Percentiles rank a stretch among this genome's conserved stretches.
Conservation (phyloP, 2,113 vertebrate species). For the Hippocampus comes region DNA sequence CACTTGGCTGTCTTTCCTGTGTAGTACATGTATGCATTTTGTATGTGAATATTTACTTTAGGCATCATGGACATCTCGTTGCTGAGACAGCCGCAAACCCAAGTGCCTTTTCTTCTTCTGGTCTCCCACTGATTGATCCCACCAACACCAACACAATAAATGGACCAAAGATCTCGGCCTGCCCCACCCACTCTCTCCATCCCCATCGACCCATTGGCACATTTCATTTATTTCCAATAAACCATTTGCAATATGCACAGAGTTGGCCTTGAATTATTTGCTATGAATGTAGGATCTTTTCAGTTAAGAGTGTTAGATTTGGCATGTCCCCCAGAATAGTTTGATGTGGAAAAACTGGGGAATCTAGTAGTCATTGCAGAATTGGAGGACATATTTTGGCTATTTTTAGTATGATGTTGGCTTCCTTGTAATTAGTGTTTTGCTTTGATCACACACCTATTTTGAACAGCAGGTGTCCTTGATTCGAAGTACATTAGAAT, state of each 20-base stretch:
- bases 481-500: background rate
- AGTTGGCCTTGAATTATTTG: background rate
- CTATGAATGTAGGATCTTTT: background rate
- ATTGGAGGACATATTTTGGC: no score
- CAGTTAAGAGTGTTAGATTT: no score
- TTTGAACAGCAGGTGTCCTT: no score
- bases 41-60: conserved; percentile 68
- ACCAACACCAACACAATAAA: conserved; percentile 35
- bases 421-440: no score
- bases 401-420: no score
- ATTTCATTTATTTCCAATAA: conserved; percentile 77
- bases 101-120: conserved; percentile 75
- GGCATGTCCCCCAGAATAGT: no score
- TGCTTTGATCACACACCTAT: no score
- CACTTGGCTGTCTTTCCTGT: conserved; percentile 42
- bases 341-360: no score
- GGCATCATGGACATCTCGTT: conserved; percentile 46
- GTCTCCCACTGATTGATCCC: conserved; percentile 48
- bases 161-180: conserved; percentile 75
- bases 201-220: conserved; percentile 68
- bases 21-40: conserved; percentile 70
- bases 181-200: conserved; percentile 41
- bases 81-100: conserved; percentile 74
- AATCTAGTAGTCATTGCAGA: no score
- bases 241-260: conserved; percentile 68